Conservation (phyloP, 1,140 invertebrate species). For the Drosophila mojavensis region DNA sequence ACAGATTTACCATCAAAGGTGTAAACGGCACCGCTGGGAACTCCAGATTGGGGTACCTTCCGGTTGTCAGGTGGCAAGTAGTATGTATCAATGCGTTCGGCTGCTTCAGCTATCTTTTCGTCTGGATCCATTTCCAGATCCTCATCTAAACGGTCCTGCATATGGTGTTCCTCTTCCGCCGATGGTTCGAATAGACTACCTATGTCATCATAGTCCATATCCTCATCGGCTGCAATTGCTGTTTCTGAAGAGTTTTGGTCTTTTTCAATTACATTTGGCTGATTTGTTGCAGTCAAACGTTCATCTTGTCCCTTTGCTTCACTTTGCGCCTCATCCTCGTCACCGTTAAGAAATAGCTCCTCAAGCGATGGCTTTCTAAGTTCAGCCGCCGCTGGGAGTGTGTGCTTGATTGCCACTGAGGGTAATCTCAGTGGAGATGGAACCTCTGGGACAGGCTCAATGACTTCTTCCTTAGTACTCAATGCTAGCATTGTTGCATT, state of each 20-base stretch:
- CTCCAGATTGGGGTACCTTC: slow-evolving; percentile 81
- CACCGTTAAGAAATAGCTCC: slow-evolving; percentile 48
- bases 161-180: slow-evolving; percentile 36
- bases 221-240: slow-evolving; percentile 1
- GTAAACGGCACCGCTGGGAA: slow-evolving; percentile 86
- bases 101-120: slow-evolving; percentile 88
- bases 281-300: slow-evolving; percentile 6
- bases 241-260: slow-evolving; percentile 8
- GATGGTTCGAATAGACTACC: slow-evolving; percentile 52
- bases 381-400: slow-evolving; percentile 51
- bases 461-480: slow-evolving; percentile 80
- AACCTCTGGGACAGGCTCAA: not conserved
- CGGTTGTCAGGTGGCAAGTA: slow-evolving; percentile 88
- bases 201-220: slow-evolving; percentile 41
- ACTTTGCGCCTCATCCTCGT: slow-evolving; percentile 15
- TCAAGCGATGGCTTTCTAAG: slow-evolving; percentile 77
- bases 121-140: slow-evolving; percentile 82
- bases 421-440: slow-evolving; percentile 58
- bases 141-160: slow-evolving; percentile 28
- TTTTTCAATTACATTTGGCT: not conserved
- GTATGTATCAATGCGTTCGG: slow-evolving; percentile 88
- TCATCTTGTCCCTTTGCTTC: slow-evolving; percentile 23
- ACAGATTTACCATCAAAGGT: slow-evolving; percentile 90
- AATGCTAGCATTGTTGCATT: slow-evolving; percentile 84
- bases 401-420: slow-evolving; percentile 56